Evolutionary conservation across 1,140 invertebrate genomes (phyloP), one percentile per base, ranked within the genome.

Genomic region (Drosophila rhopaloa): DNA sequence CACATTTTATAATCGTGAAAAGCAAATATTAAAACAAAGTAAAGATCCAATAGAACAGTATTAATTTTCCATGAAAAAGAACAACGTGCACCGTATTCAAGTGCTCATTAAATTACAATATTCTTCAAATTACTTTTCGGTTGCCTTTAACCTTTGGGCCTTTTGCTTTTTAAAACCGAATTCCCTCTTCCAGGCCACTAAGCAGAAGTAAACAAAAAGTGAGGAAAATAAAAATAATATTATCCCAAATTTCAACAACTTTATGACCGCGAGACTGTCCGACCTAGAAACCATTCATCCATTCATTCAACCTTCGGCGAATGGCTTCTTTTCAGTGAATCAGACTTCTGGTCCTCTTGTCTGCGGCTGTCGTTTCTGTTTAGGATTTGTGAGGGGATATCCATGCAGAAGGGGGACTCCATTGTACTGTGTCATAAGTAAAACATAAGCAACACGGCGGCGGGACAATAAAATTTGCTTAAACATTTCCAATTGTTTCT

Each of bases 401-500:
- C 1, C n/a, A 19, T 14, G 9, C n/a, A 13, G 16, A 37, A 37
- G 16, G 10, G 11, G 9, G 24, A n/a, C 27, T 19, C 7, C 29
- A 9, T 4, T 29, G 13, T 35, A n/a, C 29, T 38, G 55, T 50
- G 38, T 53, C 55, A 66, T 66, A 61, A 79, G 59, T 76, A 71
- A 62, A 71, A 76, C 72, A 72, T 62, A 77, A 72, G 55, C 61
- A 81, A 56, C 57, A 40, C 44, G 76, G 46, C 62, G 62, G 40
- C 53, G 60, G 58, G 56, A 68, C 71, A 86, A 86, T 85, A 79
- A 85, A 85, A 85, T 86, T 72, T 70, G 59, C 66, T 82, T 82
- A 82, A 86, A 82, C 62, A 86, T 82, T 76, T 79, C 38, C 56
- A 79, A 86, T 86, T 76, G 71, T 88, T 86, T 88, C 82, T 88